phyloP scores from a whole-genome alignment of 2,797 vertebrate species.

The Enteromius afrohamiltoni region DNA sequence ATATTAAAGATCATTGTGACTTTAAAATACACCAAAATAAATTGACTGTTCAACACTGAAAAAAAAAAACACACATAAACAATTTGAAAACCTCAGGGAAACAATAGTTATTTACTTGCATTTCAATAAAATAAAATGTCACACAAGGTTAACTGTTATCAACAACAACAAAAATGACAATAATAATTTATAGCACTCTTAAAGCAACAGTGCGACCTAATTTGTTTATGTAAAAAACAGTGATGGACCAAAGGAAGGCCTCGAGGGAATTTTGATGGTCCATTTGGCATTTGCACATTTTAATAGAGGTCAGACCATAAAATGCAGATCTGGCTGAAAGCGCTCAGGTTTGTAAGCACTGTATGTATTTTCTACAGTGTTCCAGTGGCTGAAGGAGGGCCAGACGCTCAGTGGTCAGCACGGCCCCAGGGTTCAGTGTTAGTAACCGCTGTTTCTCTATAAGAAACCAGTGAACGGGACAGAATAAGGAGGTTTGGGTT shows the following conservation, averaged over 20 bases:
- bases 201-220: constrained; percentile 22
- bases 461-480: constrained; percentile 21
- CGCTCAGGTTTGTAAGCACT: background rate
- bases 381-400: constrained; percentile 33
- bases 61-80: background rate
- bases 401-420: constrained; percentile 1
- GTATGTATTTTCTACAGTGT: constrained; percentile 12
- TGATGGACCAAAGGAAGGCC: constrained; percentile 8
- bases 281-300: constrained; percentile 5
- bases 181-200: constrained; percentile 21
- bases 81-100: constrained; percentile 6
- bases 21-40: background rate
- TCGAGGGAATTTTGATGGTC: constrained; percentile 18
- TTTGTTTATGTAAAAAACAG: constrained; percentile 17
- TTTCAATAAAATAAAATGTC: background rate
- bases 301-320: constrained; percentile 14
- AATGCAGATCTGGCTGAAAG: constrained; percentile 6
- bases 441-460: constrained; percentile 15
- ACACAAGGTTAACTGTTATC: background rate
- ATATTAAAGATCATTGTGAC: background rate
- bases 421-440: constrained; percentile 22
- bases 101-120: constrained; percentile 7
- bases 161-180: background rate
- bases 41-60: too few relatives aligned
- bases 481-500: constrained; percentile 42